Evolutionary conservation across 2,797 vertebrate genomes (phyloP), one percentile per base, ranked within the genome.

Genomic region (Falco biarmicus): DNA sequence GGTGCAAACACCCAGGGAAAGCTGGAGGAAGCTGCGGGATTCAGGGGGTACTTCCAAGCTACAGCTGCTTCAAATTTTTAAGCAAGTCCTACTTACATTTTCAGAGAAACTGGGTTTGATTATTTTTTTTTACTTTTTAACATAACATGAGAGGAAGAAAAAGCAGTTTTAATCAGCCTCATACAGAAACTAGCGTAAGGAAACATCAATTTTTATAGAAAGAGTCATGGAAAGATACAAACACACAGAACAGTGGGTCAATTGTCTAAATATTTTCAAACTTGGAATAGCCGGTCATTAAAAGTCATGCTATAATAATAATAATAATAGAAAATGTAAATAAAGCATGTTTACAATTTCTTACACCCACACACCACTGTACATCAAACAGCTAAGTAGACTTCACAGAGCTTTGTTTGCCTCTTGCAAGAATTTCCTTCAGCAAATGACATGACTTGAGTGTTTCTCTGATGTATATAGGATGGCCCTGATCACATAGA

Each of bases 251-350:
- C 12, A 93, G 69, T 10, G 78, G 34, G 50, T 89, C 9, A 2
- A 66, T 54, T 89, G 54, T 83, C 43, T 59, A 95, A 95, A 86
- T 83, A 81, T 84, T 93, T 92, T 84, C 82, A 83, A 88, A 94
- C 39, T 81, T 75, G 32, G 37, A 84, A 45, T 37, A 79, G 63
- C 47, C 0, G 0, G 61, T 81, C 90, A 93, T 87, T 91, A 91
- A 39, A 87, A 94, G 68, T 73, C 82, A 95, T 63, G 66, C 48
- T 86, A 70, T 45, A 91, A 94, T 69, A 90, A 93, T 74, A 90
- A 93, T 74, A 93, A 90, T 56, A 97, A 85, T 31, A 91, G 71
- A 71, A 85, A 84, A 81, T 59, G 57, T 91, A 96, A 97, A 95
- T 66, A 96, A 88, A 84, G 39, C 47, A 31, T 56, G 69, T 79